Percentiles rank a stretch among this genome's conserved stretches.
phyloP scores from a whole-genome alignment of 2,888 invertebrate species.

The Yponomeuta evonymella region DNA sequence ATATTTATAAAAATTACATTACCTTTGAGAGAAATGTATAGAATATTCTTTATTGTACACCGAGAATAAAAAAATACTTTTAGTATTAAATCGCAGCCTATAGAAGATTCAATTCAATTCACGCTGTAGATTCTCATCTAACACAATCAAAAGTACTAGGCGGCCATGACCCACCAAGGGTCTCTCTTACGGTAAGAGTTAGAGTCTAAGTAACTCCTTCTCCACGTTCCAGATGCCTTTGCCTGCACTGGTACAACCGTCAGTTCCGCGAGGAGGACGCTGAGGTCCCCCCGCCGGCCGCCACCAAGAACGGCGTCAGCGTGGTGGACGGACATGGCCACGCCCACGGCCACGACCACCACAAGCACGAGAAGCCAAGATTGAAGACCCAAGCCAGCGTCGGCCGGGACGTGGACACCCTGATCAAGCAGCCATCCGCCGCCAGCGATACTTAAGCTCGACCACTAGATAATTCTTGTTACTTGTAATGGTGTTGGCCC shows the following conservation, averaged over 20 bases:
- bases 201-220: not conserved
- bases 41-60: too few relatives aligned
- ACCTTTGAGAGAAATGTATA: too few relatives aligned
- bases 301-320: slow-evolving; percentile 67
- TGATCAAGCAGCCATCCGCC: slow-evolving; percentile 70
- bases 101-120: too few relatives aligned
- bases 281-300: slow-evolving; percentile 45
- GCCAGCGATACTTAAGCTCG: slow-evolving; percentile 27
- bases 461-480: not conserved
- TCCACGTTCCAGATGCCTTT: slow-evolving; percentile 73
- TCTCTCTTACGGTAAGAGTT: too few relatives aligned
- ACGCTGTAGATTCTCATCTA: not conserved
- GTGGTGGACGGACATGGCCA: slow-evolving; percentile 58
- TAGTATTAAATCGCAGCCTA: too few relatives aligned
- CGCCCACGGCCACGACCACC: slow-evolving; percentile 21
- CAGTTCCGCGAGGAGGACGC: slow-evolving; percentile 54
- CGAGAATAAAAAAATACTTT: too few relatives aligned
- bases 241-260: slow-evolving; percentile 77
- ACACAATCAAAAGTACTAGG: not conserved
- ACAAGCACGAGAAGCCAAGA: slow-evolving; percentile 42
- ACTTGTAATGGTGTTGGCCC: too few relatives aligned
- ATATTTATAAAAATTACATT: too few relatives aligned
- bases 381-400: slow-evolving; percentile 62
- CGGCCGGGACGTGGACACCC: slow-evolving; percentile 75
- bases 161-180: not conserved